phyloP scores from a whole-genome alignment of 1,140 invertebrate species.

The Drosophila lowei region DNA sequence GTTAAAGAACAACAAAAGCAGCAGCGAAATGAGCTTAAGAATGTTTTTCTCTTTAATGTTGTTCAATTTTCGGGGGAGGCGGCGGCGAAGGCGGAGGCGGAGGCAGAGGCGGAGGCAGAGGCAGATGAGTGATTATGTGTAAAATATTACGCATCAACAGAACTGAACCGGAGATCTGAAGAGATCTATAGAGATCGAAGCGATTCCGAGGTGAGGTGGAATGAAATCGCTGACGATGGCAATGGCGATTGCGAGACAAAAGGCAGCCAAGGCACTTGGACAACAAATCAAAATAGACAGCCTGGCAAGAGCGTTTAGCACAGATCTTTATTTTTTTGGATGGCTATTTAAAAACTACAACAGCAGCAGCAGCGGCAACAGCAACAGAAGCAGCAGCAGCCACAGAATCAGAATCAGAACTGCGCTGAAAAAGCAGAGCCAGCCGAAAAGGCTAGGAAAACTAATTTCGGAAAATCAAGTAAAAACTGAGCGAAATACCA shows the following conservation, averaged over 20 bases:
- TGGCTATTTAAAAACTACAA: conserved; percentile 68
- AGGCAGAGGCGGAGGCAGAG: neutral
- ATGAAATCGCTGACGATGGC: neutral
- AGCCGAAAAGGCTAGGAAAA: conserved; percentile 51
- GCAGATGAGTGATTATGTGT: conserved; percentile 77
- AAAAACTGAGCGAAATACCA: conserved; percentile 79
- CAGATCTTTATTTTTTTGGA: conserved; percentile 71
- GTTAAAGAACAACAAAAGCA: conserved; percentile 40
- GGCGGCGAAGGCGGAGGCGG: too few relatives aligned
- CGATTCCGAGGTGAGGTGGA: neutral
- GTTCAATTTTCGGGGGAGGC: neutral
- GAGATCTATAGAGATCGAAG: too few relatives aligned
- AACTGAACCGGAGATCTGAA: neutral
- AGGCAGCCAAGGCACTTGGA: conserved; percentile 65
- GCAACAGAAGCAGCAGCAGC: conserved; percentile 2
- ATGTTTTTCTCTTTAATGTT: conserved; percentile 20
- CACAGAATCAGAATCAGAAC: conserved; percentile 6
- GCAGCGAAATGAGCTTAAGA: conserved; percentile 3
- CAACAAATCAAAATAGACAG: conserved; percentile 82
- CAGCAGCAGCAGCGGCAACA: conserved; percentile 11
- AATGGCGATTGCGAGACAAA: conserved; percentile 36
- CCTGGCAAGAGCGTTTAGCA: conserved; percentile 78
- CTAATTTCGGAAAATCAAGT: conserved; percentile 81
- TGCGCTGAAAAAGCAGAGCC: neutral
- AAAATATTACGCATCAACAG: conserved; percentile 74